phyloP scores from a whole-genome alignment of 2,797 vertebrate species.

The Cheirogaleus major region DNA sequence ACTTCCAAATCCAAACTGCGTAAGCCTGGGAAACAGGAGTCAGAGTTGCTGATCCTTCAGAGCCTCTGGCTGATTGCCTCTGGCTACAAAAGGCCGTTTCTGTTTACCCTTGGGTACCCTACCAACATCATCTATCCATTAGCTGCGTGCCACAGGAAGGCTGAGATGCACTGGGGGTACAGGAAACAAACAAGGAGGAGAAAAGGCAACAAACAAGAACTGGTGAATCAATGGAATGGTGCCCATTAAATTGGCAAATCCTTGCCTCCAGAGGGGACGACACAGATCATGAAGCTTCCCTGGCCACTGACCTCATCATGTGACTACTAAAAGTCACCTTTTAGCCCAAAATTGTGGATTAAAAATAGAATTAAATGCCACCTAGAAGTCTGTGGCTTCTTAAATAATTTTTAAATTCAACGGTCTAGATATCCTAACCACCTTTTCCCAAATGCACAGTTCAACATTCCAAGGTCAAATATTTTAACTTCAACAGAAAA shows the following conservation, averaged over 20 bases:
- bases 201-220: background rate
- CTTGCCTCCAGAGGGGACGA: background rate
- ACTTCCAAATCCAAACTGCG: background rate
- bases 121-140: background rate
- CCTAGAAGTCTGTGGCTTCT: background rate
- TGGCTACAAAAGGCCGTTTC: background rate
- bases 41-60: background rate
- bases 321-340: background rate
- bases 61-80: background rate
- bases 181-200: background rate
- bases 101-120: background rate
- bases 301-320: background rate
- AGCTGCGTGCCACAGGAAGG: background rate
- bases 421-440: background rate
- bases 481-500: background rate
- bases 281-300: no score
- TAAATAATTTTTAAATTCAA: background rate
- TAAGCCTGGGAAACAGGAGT: background rate
- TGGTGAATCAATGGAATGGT: accelerated
- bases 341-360: background rate
- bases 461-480: background rate
- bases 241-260: background rate
- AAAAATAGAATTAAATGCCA: constrained; percentile 13
- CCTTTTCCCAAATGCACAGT: background rate
- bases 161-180: background rate